Percentiles rank a stretch among this genome's conserved stretches.
These are phyloP conservation scores for Clarias gariepinus DNA, from an alignment of 2,113 vertebrate genomes.

Conservation along the genomic window DNA sequence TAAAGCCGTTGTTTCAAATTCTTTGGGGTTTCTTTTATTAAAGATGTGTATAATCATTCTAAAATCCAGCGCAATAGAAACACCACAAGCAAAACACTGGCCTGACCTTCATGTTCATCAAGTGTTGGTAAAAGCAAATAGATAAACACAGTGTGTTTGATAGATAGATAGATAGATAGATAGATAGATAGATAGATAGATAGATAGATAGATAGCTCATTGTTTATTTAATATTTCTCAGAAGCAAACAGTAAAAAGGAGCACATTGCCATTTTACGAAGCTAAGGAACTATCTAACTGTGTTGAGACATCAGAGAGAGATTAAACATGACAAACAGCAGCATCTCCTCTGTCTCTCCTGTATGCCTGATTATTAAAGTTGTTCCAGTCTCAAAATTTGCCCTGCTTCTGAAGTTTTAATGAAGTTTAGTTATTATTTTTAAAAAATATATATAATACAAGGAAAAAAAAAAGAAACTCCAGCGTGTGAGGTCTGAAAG, in stretches of 20 bases:
- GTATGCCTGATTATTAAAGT: not conserved
- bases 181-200: not conserved
- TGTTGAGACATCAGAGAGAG: slow-evolving; percentile 1
- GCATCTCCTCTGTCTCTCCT: not conserved
- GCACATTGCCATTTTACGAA: not conserved
- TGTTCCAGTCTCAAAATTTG: no score
- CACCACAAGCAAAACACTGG: no score
- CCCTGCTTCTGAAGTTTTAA: no score
- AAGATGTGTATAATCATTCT: no score
- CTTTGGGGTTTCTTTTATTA: no score
- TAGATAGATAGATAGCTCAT: not conserved
- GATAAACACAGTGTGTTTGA: slow-evolving; percentile 1
- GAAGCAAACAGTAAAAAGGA: not conserved
- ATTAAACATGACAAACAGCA: not conserved
- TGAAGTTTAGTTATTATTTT: no score
- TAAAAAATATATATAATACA: no score
- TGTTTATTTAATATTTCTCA: not conserved
- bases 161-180: not conserved
- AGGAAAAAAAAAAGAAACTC: no score
- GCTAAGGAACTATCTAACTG: not conserved
- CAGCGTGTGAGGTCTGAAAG: not conserved
- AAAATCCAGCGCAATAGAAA: no score
- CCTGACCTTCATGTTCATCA: no score
- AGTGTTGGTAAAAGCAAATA: no score
- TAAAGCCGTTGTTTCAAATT: no score